Evolutionary conservation across 2,113 vertebrate genomes (phyloP).

Genomic region (Catagonus wagneri): DNA sequence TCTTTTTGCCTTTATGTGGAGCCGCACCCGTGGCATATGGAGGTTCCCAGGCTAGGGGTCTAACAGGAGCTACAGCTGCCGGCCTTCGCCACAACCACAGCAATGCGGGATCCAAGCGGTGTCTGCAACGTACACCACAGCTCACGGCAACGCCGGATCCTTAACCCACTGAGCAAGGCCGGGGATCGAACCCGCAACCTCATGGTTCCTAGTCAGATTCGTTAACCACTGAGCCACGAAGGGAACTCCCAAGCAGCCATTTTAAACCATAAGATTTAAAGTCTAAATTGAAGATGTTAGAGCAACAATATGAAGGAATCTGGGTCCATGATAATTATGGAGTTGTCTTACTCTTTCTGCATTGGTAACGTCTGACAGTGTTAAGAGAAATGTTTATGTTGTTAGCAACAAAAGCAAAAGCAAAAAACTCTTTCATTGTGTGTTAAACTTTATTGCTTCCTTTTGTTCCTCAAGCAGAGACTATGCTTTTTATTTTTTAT

Average conservation of each 20-base stretch:
- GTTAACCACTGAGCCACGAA: too few species aligned
- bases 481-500: not conserved
- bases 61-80: too few species aligned
- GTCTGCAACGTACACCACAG: too few species aligned
- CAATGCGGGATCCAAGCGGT: too few species aligned
- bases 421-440: not conserved
- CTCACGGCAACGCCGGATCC: too few species aligned
- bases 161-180: too few species aligned
- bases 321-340: not conserved
- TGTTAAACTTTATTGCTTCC: not conserved
- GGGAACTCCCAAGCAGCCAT: not conserved
- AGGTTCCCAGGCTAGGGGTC: too few species aligned
- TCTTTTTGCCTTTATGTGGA: too few species aligned
- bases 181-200: too few species aligned
- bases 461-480: not conserved
- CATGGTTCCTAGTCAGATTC: too few species aligned
- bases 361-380: not conserved
- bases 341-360: not conserved
- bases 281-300: not conserved
- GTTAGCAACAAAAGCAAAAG: not conserved
- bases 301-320: not conserved
- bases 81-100: too few species aligned
- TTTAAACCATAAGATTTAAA: not conserved
- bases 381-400: not conserved
- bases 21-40: too few species aligned